Evolutionary conservation across 2,797 vertebrate genomes (phyloP), one percentile per base, ranked within the genome.

Genomic region (Molossus molossus): DNA sequence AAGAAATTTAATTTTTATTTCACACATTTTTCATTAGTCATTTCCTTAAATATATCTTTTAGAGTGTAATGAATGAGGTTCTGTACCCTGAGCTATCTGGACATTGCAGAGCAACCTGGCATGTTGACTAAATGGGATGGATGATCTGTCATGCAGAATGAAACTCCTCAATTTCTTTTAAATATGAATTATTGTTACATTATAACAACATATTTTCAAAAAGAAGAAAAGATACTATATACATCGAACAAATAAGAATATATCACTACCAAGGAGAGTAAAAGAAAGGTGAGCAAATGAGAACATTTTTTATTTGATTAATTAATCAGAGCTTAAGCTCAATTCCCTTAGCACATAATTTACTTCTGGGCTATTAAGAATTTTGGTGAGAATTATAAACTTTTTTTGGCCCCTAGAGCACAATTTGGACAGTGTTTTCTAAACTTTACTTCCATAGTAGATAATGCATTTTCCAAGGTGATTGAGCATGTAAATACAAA

Each of bases 1-100:
- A 87, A 73, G 60, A 70, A 20, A 81, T 80, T 95, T 95, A 88
- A 80, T 81, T 95, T 87, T 92, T 20, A 79, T 69, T 37, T 67
- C 69, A 75, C 37, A 81, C 4, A 76, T 55, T 90, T 96, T 93
- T 58, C 15, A 70, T 92, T 92, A 94, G 67, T 40, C 40, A 12
- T 45, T 79, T 95, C 21, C 25, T 87, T 94, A 84, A 94, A 84
- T 82, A n/a, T 60, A n/a, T 80, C 27, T 95, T 90, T 67, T 70
- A 84, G 29, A 72, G 15, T 93, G 18, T 90, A 84, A 64, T 40
- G 29, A 90, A 70, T 75, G 18, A 73, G 23, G 57, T 60, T 69
- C 53, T n/a, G 12, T 70, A 37, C 27, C 29, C 76, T 72, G 33
- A 86, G 65, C 75, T 93, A 7, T 70, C 72, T 25, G 55, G 17